These are phyloP conservation scores for Prionailurus viverrinus DNA, from an alignment of 2,113 vertebrate species.

Conservation along the genomic window DNA sequence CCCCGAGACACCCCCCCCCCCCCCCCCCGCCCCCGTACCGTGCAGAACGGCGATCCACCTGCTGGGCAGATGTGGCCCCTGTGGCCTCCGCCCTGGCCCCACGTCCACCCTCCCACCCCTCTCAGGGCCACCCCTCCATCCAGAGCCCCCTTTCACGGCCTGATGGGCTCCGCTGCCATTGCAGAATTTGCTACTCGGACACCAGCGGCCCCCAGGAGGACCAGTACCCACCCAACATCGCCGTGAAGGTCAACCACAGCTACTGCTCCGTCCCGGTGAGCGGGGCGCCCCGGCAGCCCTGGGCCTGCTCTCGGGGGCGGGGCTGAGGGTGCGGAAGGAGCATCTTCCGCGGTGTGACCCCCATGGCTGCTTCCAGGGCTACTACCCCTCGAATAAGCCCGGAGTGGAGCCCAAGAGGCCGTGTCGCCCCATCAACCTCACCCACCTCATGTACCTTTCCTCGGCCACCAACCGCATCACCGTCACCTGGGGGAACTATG, in stretches of 20 bases:
- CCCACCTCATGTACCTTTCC: slow-evolving; percentile 97
- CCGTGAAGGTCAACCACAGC: slow-evolving; percentile 98
- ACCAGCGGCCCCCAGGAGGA: slow-evolving; percentile 97
- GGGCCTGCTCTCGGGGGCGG: rapidly evolving
- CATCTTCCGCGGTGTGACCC: rapidly evolving
- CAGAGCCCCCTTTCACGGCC: neutral
- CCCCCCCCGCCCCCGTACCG: rapidly evolving
- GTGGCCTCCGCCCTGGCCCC: too few species aligned
- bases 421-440: slow-evolving; percentile 98
- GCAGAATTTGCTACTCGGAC: slow-evolving; percentile 98
- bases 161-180: neutral
- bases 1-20: neutral
- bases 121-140: neutral
- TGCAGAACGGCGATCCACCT: neutral
- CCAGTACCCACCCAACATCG: slow-evolving; percentile 98
- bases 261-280: slow-evolving; percentile 99
- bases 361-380: slow-evolving; percentile 88
- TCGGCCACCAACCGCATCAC: slow-evolving; percentile 96
- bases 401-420: slow-evolving; percentile 98
- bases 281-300: rapidly evolving
- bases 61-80: neutral
- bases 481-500: slow-evolving; percentile 98
- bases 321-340: rapidly evolving
- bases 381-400: slow-evolving; percentile 98
- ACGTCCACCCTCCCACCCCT: neutral